Evolutionary conservation across 2,797 vertebrate species (phyloP).

Genomic region (Sebastolobus altivelis): DNA sequence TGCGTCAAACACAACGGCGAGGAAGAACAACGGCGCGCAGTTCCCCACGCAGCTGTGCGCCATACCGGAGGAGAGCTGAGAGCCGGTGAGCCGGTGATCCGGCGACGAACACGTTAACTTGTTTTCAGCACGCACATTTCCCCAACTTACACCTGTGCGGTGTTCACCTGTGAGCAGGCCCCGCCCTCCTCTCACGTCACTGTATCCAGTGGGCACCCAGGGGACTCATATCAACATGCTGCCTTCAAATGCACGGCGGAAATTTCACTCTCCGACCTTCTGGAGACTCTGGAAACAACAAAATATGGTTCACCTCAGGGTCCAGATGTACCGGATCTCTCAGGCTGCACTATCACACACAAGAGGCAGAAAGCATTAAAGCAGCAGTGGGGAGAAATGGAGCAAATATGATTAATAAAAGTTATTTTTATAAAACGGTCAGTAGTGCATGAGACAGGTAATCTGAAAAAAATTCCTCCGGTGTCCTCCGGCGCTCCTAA

Average conservation of each 20-base stretch:
- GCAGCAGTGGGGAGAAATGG: too few species aligned
- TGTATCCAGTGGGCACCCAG: neutral
- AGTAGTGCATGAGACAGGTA: too few species aligned
- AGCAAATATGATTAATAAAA: too few species aligned
- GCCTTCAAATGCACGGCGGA: constrained; percentile 29
- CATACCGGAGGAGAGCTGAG: constrained; percentile 62
- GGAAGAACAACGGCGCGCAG: constrained; percentile 76
- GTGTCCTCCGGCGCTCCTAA: too few species aligned
- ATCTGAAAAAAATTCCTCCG: too few species aligned
- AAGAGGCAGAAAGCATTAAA: too few species aligned
- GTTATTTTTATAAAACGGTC: too few species aligned
- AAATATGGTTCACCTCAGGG: neutral
- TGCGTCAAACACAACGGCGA: constrained; percentile 81
- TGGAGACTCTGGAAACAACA: neutral
- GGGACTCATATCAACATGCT: neutral
- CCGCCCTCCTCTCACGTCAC: constrained; percentile 54
- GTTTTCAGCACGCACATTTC: constrained; percentile 53
- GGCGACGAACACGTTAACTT: neutral
- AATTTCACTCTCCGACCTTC: neutral
- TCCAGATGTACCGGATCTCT: neutral
- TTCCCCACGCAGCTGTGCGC: constrained; percentile 75
- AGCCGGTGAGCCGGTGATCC: constrained; percentile 29
- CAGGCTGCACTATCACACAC: neutral
- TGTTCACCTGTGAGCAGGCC: constrained; percentile 58
- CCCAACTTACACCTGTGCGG: constrained; percentile 60